phyloP scores from a whole-genome alignment of 1,140 invertebrate genomes.

The Tachypleus tridentatus region DNA sequence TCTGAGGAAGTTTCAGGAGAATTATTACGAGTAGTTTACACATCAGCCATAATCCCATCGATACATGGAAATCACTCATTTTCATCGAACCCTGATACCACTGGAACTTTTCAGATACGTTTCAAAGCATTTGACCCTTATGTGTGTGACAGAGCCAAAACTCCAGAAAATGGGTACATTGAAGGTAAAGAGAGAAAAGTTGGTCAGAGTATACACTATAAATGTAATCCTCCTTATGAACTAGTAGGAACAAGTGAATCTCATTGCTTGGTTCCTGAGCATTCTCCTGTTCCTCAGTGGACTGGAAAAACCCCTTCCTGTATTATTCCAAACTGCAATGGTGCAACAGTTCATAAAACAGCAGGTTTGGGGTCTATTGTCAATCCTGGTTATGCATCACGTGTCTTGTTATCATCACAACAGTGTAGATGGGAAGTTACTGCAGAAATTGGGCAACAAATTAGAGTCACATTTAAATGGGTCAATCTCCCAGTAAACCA shows the following conservation, averaged over 20 bases:
- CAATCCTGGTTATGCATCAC: slow-evolving; percentile 17
- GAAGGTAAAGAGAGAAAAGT: slow-evolving; percentile 15
- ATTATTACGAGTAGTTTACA: neutral
- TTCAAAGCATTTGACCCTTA: slow-evolving; percentile 21
- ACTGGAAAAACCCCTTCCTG: slow-evolving; percentile 14
- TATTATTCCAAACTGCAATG: slow-evolving; percentile 14
- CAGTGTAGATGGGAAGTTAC: slow-evolving; percentile 15
- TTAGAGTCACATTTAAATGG: slow-evolving; percentile 1
- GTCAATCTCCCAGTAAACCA: too few relatives aligned
- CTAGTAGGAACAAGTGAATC: slow-evolving; percentile 13
- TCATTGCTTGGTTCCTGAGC: slow-evolving; percentile 10
- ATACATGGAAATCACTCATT: neutral
- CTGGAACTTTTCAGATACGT: slow-evolving; percentile 16
- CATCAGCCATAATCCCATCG: neutral
- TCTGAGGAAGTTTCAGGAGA: neutral
- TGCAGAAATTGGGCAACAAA: slow-evolving; percentile 9
- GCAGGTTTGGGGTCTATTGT: slow-evolving; percentile 14
- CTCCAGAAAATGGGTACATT: slow-evolving; percentile 15
- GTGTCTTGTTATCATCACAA: neutral
- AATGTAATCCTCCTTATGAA: slow-evolving; percentile 19
- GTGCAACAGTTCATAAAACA: slow-evolving; percentile 1
- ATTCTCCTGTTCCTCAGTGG: slow-evolving; percentile 18
- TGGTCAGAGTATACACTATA: slow-evolving; percentile 11
- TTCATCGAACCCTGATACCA: slow-evolving; percentile 1
- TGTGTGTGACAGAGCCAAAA: slow-evolving; percentile 12